phyloP scores from a whole-genome alignment of 2,888 invertebrate genomes.

The Sesamia inferens region DNA sequence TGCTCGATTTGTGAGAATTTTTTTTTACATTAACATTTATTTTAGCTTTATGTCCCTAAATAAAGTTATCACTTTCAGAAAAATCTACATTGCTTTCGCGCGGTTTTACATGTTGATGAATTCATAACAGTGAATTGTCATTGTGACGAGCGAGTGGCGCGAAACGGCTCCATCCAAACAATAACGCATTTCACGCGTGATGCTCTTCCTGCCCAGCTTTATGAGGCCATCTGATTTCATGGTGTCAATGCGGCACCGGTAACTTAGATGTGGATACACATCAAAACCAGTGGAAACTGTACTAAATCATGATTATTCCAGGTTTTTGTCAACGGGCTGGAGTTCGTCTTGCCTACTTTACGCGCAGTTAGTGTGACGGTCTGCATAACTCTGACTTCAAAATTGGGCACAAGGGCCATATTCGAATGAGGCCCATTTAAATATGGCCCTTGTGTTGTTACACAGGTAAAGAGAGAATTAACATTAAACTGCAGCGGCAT shows the following conservation, averaged over 20 bases:
- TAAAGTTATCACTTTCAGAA: conserved; percentile 34
- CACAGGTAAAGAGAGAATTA: neutral
- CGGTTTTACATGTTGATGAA: conserved; percentile 58
- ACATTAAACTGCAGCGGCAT: conserved; percentile 9
- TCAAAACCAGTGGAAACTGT: conserved; percentile 27
- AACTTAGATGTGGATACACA: conserved; percentile 37
- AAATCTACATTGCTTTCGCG: conserved; percentile 40
- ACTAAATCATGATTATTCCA: conserved; percentile 27
- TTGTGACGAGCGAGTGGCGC: conserved; percentile 80
- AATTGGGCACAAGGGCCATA: neutral
- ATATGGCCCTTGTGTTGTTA: too few species aligned
- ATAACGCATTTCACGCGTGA: conserved; percentile 80
- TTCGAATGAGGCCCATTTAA: neutral
- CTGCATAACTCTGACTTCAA: neutral
- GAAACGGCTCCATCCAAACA: conserved; percentile 78
- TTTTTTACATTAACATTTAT: conserved; percentile 5
- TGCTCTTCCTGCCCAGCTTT: conserved; percentile 80
- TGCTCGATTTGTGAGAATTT: neutral
- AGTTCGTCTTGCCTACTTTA: neutral
- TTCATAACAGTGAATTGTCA: conserved; percentile 63
- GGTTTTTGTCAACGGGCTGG: neutral
- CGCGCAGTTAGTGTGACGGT: neutral
- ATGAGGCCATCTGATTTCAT: conserved; percentile 81
- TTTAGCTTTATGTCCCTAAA: neutral
- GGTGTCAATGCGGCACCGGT: conserved; percentile 66